Evolutionary conservation across 2,113 vertebrate genomes (phyloP).

Genomic region (Cyprinodon brontotheroides): DNA sequence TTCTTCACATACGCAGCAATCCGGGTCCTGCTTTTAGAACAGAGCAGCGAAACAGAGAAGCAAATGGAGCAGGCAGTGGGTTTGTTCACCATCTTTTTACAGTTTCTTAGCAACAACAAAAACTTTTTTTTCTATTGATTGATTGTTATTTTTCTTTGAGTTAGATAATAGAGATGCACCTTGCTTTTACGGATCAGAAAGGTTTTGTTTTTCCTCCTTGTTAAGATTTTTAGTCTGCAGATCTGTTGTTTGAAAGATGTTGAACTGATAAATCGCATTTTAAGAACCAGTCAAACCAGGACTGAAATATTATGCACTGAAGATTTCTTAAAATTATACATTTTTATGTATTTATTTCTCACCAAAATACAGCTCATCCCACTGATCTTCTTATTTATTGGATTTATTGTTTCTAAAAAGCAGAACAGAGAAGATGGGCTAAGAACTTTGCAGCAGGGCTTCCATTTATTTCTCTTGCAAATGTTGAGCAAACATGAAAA

Average conservation of each 20-base stretch:
- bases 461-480: too few relatives aligned
- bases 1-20: conserved; percentile 53
- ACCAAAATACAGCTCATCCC: too few relatives aligned
- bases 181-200: neutral
- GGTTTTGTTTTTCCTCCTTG: conserved; percentile 10
- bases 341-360: too few relatives aligned
- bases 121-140: conserved; percentile 13
- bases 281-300: too few relatives aligned
- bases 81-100: conserved; percentile 28
- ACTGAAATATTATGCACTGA: too few relatives aligned
- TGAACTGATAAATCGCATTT: too few relatives aligned
- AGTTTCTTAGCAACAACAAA: conserved; percentile 21
- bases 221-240: neutral
- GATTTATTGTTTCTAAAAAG: neutral
- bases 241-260: neutral
- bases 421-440: neutral
- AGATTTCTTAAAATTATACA: neutral
- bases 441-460: too few relatives aligned
- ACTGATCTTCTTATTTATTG: too few relatives aligned
- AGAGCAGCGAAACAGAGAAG: conserved; percentile 23
- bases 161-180: neutral
- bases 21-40: conserved; percentile 36
- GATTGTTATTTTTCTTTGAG: conserved; percentile 3
- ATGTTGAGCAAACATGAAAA: too few relatives aligned
- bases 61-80: neutral